Base-by-base conservation (phyloP, 2,113 vertebrate genomes). In the Mastomys natalensis region DNA sequence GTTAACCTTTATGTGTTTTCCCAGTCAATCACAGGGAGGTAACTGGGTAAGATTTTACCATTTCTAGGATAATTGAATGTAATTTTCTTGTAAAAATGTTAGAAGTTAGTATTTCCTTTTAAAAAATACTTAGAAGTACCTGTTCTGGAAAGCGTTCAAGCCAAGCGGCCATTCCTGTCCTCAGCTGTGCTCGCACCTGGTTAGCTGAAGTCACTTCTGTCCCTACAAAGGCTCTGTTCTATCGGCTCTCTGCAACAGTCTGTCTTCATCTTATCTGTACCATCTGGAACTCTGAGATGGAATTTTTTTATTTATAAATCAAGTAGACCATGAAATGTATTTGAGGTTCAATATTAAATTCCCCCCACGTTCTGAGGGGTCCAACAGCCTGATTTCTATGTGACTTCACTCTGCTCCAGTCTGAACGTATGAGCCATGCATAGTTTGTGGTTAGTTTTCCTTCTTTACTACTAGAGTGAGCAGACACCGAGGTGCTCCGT, bases 301-400 rank as follows among this genome's bases (percentile, higher is more conserved):
- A 85, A 3, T 24, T 88, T 90, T 48, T 93, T 93, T 76, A 55
- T 78, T 95, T 76, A 58, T 85, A 90, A 73, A 21, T 74, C 81
- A 90, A 91, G 70, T 31, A 55, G 93, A 85, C 89, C 70, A 4
- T 90, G 93, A 90, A 62, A 68, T 74, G 29, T 62, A 48, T 80
- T 53, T 62, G 37, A 90, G 77, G 34, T 43, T 68, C 37, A 26
- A 4, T 76, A 6, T 74, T n/a, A 48, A 53, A 62, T 82, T 43
- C 43, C 43, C 72, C 91, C 70, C 45, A 12, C 3, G 72, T 94
- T 64, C 10, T 17, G 51, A 70, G 74, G 43, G 77, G 34, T 16
- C 74, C 60, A 9, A 8, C 17, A 31, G 6, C 76, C 13, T 17
- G 85, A 51, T 55, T 62, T 85, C 68, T 40, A 3, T 40, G 3